phyloP scores from a whole-genome alignment of 2,113 vertebrate species.

The Diadophis punctatus region DNA sequence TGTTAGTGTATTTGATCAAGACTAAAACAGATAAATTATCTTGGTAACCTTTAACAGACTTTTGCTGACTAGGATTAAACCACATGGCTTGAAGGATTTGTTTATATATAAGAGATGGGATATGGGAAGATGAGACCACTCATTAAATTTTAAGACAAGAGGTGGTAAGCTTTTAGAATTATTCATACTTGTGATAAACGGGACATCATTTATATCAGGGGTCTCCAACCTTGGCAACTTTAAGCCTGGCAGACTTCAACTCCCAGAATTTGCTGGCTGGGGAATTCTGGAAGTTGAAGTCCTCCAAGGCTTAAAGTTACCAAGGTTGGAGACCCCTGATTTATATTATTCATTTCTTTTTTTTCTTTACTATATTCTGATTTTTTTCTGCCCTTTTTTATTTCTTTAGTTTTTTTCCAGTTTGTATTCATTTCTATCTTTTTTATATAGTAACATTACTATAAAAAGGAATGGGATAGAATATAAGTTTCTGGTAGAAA shows the following conservation, averaged over 20 bases:
- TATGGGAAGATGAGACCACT: background rate
- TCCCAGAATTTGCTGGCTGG: no score
- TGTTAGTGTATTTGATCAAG: background rate
- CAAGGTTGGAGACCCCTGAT: no score
- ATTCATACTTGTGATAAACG: background rate
- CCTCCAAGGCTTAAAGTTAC: no score
- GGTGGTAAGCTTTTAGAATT: background rate
- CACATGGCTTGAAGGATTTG: background rate
- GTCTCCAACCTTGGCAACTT: no score
- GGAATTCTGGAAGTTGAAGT: no score
- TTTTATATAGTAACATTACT: background rate
- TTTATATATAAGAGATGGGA: background rate
- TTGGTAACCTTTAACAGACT: background rate
- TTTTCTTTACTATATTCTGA: background rate
- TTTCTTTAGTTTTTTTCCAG: background rate
- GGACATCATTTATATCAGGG: background rate
- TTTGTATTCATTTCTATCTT: background rate
- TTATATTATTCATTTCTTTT: background rate
- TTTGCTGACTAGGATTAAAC: background rate
- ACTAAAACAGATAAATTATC: background rate
- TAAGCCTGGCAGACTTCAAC: no score
- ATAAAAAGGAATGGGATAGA: background rate
- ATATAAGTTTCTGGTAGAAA: background rate
- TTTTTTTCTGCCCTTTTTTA: background rate
- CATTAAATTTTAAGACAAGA: background rate